Evolutionary conservation across 2,797 vertebrate genomes (phyloP).

Genomic region (Mormyrops attenuatus): DNA sequence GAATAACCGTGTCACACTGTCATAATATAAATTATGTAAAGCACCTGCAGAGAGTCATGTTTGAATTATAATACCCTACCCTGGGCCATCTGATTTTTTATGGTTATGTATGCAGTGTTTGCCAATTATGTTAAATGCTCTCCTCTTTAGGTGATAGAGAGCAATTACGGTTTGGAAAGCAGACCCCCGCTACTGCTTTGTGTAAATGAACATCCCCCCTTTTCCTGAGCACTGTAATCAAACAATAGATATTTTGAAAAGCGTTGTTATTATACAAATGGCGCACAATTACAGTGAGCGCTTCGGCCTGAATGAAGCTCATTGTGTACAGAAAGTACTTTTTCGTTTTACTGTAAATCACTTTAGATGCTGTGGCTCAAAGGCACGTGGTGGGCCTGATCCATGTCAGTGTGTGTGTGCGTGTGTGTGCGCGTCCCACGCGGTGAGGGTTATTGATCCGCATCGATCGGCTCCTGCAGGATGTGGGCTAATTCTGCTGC

Average conservation of each 20-base stretch:
- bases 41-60: slow-evolving; percentile 35
- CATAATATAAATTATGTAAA: slow-evolving; percentile 42
- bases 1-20: slow-evolving; percentile 40
- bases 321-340: not conserved
- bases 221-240: slow-evolving; percentile 13
- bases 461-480: slow-evolving; percentile 38
- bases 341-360: slow-evolving; percentile 16
- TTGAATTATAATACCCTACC: slow-evolving; percentile 21
- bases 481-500: slow-evolving; percentile 44
- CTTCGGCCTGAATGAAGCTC: not conserved
- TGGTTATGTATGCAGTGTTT: slow-evolving; percentile 19
- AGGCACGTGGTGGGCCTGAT: slow-evolving; percentile 10
- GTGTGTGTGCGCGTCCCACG: slow-evolving; percentile 43
- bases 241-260: slow-evolving; percentile 20
- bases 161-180: not conserved
- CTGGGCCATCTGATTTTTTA: not conserved
- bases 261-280: not conserved
- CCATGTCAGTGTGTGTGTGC: slow-evolving; percentile 34
- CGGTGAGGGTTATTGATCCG: slow-evolving; percentile 50
- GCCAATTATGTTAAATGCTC: slow-evolving; percentile 7
- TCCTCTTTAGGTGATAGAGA: slow-evolving; percentile 15
- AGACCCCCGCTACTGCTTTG: not conserved
- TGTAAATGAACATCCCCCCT: not conserved
- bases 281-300: not conserved
- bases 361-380: not conserved